These are phyloP conservation scores for Remorina albescens DNA, from an alignment of 2,797 vertebrate species.

Conservation along the genomic window DNA sequence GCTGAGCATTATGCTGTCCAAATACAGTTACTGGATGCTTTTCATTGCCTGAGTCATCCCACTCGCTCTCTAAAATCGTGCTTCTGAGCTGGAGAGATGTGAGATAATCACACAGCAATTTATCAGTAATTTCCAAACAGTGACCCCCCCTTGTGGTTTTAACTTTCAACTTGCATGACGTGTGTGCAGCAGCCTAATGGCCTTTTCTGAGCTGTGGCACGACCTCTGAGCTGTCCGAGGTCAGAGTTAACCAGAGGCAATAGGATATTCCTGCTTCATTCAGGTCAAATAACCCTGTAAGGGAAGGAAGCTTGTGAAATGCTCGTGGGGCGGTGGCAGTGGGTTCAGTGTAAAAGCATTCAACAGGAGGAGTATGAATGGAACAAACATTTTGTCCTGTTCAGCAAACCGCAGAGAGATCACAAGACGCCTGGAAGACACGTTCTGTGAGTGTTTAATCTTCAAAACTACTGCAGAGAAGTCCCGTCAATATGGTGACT, in stretches of 20 bases:
- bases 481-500: slow-evolving; percentile 4
- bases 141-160: neutral
- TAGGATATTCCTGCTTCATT: slow-evolving; percentile 24
- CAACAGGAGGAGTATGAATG: slow-evolving; percentile 34
- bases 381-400: slow-evolving; percentile 67
- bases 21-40: slow-evolving; percentile 4
- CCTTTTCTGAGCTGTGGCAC: slow-evolving; percentile 18
- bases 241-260: slow-evolving; percentile 18
- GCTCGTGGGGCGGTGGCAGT: neutral
- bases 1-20: neutral
- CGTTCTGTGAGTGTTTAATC: slow-evolving; percentile 4
- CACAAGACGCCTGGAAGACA: slow-evolving; percentile 67
- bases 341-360: slow-evolving; percentile 23
- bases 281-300: slow-evolving; percentile 26
- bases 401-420: slow-evolving; percentile 59
- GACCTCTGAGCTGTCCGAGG: slow-evolving; percentile 13
- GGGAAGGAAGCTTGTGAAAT: slow-evolving; percentile 16
- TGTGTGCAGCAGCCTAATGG: neutral
- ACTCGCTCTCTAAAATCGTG: neutral
- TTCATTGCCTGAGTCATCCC: slow-evolving; percentile 14
- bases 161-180: neutral
- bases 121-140: neutral
- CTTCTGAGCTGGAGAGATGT: neutral
- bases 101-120: neutral
- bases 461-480: slow-evolving; percentile 16